Percentiles rank a stretch among this genome's conserved stretches.
phyloP scores from a whole-genome alignment of 2,113 vertebrate species.

The Osmerus mordax region DNA sequence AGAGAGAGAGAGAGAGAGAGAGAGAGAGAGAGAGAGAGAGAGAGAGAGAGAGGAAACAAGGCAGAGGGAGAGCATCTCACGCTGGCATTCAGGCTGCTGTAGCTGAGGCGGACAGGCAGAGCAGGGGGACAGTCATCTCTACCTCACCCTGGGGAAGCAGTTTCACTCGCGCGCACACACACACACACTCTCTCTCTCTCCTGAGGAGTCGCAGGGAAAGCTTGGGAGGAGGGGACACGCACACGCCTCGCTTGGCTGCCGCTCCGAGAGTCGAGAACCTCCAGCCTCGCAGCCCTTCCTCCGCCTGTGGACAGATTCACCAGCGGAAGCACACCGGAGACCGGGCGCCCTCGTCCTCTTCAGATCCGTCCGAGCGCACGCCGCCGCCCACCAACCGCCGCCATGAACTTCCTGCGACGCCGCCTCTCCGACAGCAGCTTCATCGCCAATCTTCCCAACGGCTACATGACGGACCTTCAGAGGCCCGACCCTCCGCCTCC shows the following conservation, averaged over 20 bases:
- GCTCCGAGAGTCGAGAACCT: conserved; percentile 50
- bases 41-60: conserved; percentile 19
- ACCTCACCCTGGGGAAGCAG: conserved; percentile 56
- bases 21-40: conserved; percentile 20
- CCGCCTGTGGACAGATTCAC: conserved; percentile 20
- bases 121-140: conserved; percentile 41
- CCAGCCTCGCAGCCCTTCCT: conserved; percentile 11
- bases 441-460: conserved; percentile 95
- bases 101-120: conserved; percentile 51
- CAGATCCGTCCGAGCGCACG: background rate
- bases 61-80: conserved; percentile 62
- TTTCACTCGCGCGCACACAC: background rate
- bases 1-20: conserved; percentile 17
- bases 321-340: background rate
- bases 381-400: conserved; percentile 55
- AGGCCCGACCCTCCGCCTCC: conserved; percentile 69
- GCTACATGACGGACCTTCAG: conserved; percentile 96
- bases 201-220: background rate
- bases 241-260: conserved; percentile 37
- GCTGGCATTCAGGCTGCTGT: conserved; percentile 57
- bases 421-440: conserved; percentile 97
- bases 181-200: conserved; percentile 1
- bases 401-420: conserved; percentile 96
- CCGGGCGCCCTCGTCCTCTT: conserved; percentile 25
- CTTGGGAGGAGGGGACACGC: conserved; percentile 22